These are phyloP conservation scores for Ceyx cyanopectus DNA, from an alignment of 2,113 vertebrate species.

Conservation along the genomic window DNA sequence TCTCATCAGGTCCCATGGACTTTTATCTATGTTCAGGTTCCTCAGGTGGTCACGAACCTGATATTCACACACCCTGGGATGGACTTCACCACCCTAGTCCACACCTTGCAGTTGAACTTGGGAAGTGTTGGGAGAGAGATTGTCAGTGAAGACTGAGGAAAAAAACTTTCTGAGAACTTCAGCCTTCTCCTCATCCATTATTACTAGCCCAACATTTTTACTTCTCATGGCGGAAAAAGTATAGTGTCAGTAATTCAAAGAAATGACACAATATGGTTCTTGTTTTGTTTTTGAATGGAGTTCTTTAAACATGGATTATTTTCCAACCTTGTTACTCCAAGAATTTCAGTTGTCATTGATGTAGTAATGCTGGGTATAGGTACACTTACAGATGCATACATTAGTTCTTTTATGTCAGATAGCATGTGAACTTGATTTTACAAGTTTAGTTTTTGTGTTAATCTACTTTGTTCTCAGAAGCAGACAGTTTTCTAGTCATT, in stretches of 20 bases:
- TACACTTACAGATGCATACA: accelerated
- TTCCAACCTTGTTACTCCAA: background rate
- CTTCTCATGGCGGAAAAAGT: no score
- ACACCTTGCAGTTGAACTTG: no score
- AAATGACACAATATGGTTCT: background rate
- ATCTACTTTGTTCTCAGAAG: background rate
- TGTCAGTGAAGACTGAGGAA: no score
- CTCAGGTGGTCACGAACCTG: no score
- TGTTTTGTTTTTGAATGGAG: background rate
- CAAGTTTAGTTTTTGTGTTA: background rate
- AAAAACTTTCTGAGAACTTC: no score
- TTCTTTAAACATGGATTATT: background rate
- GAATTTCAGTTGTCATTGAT: background rate
- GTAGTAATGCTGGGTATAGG: background rate
- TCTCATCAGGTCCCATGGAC: no score
- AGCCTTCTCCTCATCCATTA: no score
- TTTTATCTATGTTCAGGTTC: no score
- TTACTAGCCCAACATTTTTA: no score
- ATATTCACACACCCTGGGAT: no score
- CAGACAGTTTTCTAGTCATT: background rate
- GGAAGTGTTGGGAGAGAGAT: no score
- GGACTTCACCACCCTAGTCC: no score
- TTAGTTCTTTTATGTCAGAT: background rate
- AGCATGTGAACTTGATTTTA: background rate
- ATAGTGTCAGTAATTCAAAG: background rate